Conservation (phyloP, 64 coral and sea anemone genomes). For the Platygyra sinensis region DNA sequence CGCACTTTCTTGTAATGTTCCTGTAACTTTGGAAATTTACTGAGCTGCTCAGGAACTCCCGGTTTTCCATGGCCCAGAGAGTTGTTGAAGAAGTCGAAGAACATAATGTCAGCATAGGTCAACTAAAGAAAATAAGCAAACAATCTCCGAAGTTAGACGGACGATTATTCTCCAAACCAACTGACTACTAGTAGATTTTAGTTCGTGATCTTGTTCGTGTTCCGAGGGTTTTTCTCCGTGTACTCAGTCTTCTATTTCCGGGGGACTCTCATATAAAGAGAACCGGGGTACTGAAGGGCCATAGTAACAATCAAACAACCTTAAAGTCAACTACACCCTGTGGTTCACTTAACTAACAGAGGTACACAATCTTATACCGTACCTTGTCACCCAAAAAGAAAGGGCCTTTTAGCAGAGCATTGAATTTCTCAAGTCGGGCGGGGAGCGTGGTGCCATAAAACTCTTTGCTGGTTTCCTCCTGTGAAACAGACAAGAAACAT, state of each 20-base stretch:
- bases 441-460: slow-evolving; percentile 1
- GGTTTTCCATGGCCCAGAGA: neutral
- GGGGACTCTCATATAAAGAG: too few species aligned
- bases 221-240: too few species aligned
- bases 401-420: slow-evolving; percentile 6
- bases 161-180: too few species aligned
- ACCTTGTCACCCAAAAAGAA: neutral
- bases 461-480: slow-evolving; percentile 6
- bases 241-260: neutral
- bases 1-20: slow-evolving; percentile 3
- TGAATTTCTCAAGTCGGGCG: neutral
- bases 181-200: too few species aligned
- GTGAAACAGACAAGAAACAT: neutral
- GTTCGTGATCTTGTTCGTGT: too few species aligned
- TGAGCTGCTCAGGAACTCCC: neutral
- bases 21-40: slow-evolving; percentile 2
- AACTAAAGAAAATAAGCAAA: neutral
- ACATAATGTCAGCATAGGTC: neutral
- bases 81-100: neutral
- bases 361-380: neutral
- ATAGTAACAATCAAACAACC: too few species aligned
- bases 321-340: neutral
- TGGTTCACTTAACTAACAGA: neutral
- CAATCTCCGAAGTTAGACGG: neutral
- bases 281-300: too few species aligned